Evolutionary conservation across 2,888 invertebrate species (phyloP), one percentile per base, ranked within the genome.

Genomic region (Drosophila picticornis): DNA sequence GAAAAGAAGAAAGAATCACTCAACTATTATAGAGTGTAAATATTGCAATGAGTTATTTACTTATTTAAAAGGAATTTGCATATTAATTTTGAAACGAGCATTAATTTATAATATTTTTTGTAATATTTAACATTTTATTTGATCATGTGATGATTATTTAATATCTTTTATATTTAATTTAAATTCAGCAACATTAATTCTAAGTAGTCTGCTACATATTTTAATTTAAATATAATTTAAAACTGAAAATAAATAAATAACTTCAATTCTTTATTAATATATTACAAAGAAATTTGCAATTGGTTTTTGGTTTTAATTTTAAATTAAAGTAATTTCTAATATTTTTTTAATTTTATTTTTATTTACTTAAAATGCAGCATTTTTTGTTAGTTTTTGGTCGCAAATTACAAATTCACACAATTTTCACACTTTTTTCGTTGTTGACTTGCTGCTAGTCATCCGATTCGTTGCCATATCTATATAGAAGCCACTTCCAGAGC

Each of bases 401-500:
- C 2, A 25, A 25, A 46, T 25, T 4, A 2, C 1, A 46, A 25
- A 25, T 9, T 4, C 4, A 4, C 25, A 16, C 4, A 25, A 46
- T 2, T 25, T 46, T 25, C 16, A 16, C 46, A 4, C 1, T 1
- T 16, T 46, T 46, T 4, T 46, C 7, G 46, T 2, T 22, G 4
- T 16, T 16, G 46, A 11, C 11, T 22, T 22, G 46, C 7, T 22
- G n/a, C 25, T 46, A 56, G 1, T 38, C 25, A 25, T 50, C 46
- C 7, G 32, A 27, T 0, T 43, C 19, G 5, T 25, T 19, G 4
- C 66, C 57, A 25, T 51, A 67, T 58, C 52, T 55, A 19, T 59
- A 25, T 16, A 75, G 32, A 25, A 83, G 29, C 77, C 81, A 79
- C 48, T 81, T 72, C 51, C 68, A 81, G 6, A 82, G 72, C 9